Percentiles rank a stretch among this genome's conserved stretches.
Evolutionary conservation across 2,113 vertebrate species (phyloP).

Genomic region (Anoplopoma fimbria): DNA sequence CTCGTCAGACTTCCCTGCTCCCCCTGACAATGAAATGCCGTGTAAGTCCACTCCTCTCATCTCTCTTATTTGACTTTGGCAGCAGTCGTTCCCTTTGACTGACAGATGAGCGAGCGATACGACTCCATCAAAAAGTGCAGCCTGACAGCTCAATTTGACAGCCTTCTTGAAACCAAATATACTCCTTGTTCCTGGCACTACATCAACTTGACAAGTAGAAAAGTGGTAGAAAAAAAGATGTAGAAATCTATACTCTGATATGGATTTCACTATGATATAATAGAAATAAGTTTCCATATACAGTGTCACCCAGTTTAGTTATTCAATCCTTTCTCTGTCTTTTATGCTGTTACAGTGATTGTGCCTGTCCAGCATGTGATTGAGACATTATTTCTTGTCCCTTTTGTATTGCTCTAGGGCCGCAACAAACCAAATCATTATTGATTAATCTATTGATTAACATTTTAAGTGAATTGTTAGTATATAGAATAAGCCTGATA

Average conservation of each 20-base stretch:
- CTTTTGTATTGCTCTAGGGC: not conserved
- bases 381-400: not conserved
- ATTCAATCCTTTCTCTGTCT: not conserved
- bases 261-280: constrained; percentile 41
- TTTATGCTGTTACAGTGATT: constrained; percentile 5
- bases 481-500: not conserved
- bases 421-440: not conserved
- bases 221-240: constrained; percentile 52
- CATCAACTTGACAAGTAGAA: constrained; percentile 78
- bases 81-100: constrained; percentile 75
- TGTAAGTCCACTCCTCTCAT: constrained; percentile 65
- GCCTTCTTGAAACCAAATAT: constrained; percentile 81
- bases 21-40: constrained; percentile 67
- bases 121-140: constrained; percentile 79
- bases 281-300: constrained; percentile 3
- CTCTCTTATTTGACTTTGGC: constrained; percentile 78
- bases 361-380: not conserved
- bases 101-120: constrained; percentile 77
- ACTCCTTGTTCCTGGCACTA: constrained; percentile 77
- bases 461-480: not conserved
- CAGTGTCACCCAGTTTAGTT: not conserved
- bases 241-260: constrained; percentile 26
- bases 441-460: not conserved
- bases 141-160: constrained; percentile 82
- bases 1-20: constrained; percentile 39